Evolutionary conservation across 2,797 vertebrate genomes (phyloP), one percentile per base, ranked within the genome.

Genomic region (Apogon talboti): DNA sequence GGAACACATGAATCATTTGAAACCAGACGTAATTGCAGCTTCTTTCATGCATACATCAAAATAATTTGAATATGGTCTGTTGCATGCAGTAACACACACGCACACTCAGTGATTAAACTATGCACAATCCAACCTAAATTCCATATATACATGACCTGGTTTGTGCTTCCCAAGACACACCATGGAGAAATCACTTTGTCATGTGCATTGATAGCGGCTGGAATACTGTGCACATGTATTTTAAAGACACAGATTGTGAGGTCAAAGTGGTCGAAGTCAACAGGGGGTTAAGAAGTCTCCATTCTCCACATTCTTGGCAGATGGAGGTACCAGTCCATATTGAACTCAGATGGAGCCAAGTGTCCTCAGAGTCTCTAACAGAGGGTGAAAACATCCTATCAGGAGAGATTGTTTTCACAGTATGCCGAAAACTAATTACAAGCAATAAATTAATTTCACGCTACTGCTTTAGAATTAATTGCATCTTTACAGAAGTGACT

Each of bases 381-480:
- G 74, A 84, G 77, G 81, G 66, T 68, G 75, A 79, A 81, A 86
- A 87, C 78, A 73, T 56, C 63, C 73, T 82, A 86, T 89, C 83
- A 76, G 51, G 59, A 79, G 79, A 90, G 87, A 92, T 87, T 92
- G 87, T 92, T 92, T 91, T 92, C 89, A 81, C 91, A 90, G 81
- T 90, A 82, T 84, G 89, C 85, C 65, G 76, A 88, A 91, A 93
- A 90, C 87, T 91, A 92, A 92, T 93, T 92, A 91, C 86, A 84
- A 91, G 89, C 81, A 89, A 91, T 91, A 92, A 85, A 93, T 92
- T 91, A 90, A 92, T 92, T 93, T 93, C 91, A 92, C 87, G 86
- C 89, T 84, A 59, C 84, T 86, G 90, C 87, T 86, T 92, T 90
- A 69, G 87, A 93, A 91, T 90, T 91, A 92, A 93, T 93, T 92